These are phyloP conservation scores for Peromyscus maniculatus DNA, from an alignment of 2,113 vertebrate genomes.

Conservation along the genomic window DNA sequence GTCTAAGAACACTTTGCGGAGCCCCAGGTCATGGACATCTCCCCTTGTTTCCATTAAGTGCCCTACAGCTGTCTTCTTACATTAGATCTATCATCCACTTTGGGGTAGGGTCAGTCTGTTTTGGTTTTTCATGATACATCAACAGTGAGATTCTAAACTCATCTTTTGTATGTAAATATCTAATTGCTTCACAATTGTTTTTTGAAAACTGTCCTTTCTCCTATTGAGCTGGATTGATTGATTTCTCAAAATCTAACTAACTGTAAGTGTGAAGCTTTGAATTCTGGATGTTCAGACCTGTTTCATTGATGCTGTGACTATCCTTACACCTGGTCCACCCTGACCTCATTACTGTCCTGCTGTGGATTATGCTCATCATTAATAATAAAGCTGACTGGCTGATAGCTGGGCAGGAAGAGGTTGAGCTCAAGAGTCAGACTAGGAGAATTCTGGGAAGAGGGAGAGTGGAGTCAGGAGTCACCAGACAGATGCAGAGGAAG, in stretches of 20 bases:
- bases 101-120: background rate
- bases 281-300: background rate
- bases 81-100: background rate
- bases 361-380: too few relatives aligned
- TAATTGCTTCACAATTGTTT: conserved; percentile 2
- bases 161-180: background rate
- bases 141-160: conserved; percentile 4
- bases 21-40: background rate
- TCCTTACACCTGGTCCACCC: too few relatives aligned
- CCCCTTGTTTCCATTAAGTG: background rate
- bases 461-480: too few relatives aligned
- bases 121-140: background rate
- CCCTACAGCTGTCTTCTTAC: background rate
- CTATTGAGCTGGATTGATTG: background rate
- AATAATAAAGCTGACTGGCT: too few relatives aligned
- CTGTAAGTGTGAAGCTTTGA: background rate
- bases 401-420: too few relatives aligned
- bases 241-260: background rate
- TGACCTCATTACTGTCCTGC: background rate
- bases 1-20: background rate
- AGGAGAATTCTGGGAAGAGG: too few relatives aligned
- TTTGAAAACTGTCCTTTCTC: background rate
- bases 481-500: too few relatives aligned
- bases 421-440: too few relatives aligned
- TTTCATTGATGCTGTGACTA: background rate